Evolutionary conservation across 2,888 invertebrate species (phyloP), one percentile per base, ranked within the genome.

Genomic region (Platycnemis pennipes): DNA sequence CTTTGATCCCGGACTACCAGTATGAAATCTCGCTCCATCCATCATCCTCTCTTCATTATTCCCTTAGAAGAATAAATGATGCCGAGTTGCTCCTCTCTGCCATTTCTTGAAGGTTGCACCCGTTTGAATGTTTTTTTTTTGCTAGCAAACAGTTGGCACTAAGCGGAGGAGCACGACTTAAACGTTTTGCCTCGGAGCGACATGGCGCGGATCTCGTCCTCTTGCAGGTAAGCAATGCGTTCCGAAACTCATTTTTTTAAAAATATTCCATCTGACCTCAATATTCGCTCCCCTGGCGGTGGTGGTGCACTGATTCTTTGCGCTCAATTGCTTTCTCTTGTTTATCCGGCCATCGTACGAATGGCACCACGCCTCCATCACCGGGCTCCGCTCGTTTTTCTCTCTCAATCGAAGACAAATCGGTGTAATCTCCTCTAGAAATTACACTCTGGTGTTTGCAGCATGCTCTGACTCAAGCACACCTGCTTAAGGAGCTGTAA

Each of bases 251-350:
- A 77, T 77, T 77, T 77, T 77, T 77, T 63, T 22, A 22, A n/a
- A n/a, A n/a, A n/a, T 56, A 22, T 37, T 37, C 11, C 2, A 16
- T 31, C 11, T 77, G 77, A 77, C 77, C 77, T 77, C 37, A 77
- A 77, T 77, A 77, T 37, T 31, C 37, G 7, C 11, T 16, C 7
- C 16, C 77, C 77, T 37, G 63, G 26, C 26, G 2, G 63, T 26
- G 37, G 2, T 13, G 77, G 1, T 5, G 26, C 26, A 22, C 13
- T 26, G 22, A 22, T 31, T 77, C 37, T 37, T 19, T 8, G 31
- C 37, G 77, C 37, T 77, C 77, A 77, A 77, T 77, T 31, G 77
- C 77, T 77, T 77, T 77, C 77, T 31, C 77, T 77, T 77, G 77
- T 37, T 37, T 77, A 4, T 11, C 77, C 37, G 77, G 77, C 37